Conservation (phyloP, 1,140 invertebrate genomes). For the Ceratina australensis region DNA sequence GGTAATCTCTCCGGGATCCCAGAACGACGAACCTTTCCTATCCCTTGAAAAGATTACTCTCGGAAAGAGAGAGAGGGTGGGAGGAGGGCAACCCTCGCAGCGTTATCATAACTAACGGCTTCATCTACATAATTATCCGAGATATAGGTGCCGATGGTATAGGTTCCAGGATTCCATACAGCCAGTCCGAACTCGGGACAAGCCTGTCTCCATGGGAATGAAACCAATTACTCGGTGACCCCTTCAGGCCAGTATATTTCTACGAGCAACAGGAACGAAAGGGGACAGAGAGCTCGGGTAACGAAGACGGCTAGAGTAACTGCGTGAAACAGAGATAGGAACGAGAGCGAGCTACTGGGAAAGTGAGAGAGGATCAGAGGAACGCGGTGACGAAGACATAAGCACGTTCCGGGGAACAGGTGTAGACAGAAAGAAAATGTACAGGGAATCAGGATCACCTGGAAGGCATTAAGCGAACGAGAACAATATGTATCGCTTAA, state of each 20-base stretch:
- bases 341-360: background rate
- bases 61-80: background rate
- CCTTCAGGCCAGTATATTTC: slow-evolving; percentile 71
- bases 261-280: slow-evolving; percentile 50
- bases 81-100: slow-evolving; percentile 41
- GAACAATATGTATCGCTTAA: slow-evolving; percentile 70
- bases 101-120: slow-evolving; percentile 77
- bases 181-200: slow-evolving; percentile 68
- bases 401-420: slow-evolving; percentile 29
- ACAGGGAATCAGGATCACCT: background rate
- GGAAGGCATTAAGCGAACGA: slow-evolving; percentile 31
- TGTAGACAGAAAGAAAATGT: background rate
- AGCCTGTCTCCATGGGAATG: slow-evolving; percentile 76
- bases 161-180: slow-evolving; percentile 65
- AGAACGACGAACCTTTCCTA: background rate
- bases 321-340: slow-evolving; percentile 32
- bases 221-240: slow-evolving; percentile 79
- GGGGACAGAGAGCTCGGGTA: slow-evolving; percentile 20
- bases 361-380: background rate
- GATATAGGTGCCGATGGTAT: slow-evolving; percentile 65
- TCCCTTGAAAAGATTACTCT: slow-evolving; percentile 25
- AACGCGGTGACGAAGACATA: slow-evolving; percentile 6
- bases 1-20: background rate
- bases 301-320: slow-evolving; percentile 59
- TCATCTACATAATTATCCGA: slow-evolving; percentile 77